Percentiles rank a stretch among this genome's conserved stretches.
phyloP scores from a whole-genome alignment of 2,888 invertebrate genomes.

The Lydus trimaculatus region DNA sequence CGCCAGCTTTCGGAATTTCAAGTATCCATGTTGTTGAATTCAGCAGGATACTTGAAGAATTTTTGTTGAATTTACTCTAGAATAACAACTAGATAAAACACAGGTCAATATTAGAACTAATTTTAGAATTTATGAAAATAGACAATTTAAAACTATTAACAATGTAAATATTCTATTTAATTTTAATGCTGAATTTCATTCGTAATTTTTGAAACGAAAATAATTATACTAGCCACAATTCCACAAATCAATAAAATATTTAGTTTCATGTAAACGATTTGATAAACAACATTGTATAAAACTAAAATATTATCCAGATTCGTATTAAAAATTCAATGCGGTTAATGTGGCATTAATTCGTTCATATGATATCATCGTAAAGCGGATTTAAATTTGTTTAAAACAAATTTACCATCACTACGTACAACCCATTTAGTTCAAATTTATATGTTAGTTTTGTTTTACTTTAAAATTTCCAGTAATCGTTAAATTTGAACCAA shows the following conservation, averaged over 20 bases:
- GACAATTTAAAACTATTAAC: too few relatives aligned
- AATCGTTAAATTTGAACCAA: too few relatives aligned
- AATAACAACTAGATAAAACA: background rate
- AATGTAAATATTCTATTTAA: background rate
- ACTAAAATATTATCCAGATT: background rate
- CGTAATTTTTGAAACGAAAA: too few relatives aligned
- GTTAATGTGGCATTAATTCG: background rate
- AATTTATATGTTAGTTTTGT: background rate
- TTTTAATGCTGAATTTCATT: too few relatives aligned
- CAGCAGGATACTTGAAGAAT: background rate
- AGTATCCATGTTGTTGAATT: background rate
- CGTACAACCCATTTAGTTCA: background rate
- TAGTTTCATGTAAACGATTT: background rate
- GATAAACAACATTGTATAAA: background rate
- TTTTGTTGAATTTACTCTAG: background rate
- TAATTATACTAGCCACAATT: background rate
- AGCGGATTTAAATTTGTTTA: background rate
- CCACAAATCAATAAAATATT: background rate
- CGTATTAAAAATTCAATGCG: background rate
- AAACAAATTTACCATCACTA: background rate
- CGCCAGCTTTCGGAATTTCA: background rate
- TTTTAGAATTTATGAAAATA: background rate
- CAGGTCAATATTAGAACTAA: background rate
- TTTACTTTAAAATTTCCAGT: background rate
- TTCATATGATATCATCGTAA: background rate